phyloP scores from a whole-genome alignment of 1,140 invertebrate species.

The Neodiprion fabricii region DNA sequence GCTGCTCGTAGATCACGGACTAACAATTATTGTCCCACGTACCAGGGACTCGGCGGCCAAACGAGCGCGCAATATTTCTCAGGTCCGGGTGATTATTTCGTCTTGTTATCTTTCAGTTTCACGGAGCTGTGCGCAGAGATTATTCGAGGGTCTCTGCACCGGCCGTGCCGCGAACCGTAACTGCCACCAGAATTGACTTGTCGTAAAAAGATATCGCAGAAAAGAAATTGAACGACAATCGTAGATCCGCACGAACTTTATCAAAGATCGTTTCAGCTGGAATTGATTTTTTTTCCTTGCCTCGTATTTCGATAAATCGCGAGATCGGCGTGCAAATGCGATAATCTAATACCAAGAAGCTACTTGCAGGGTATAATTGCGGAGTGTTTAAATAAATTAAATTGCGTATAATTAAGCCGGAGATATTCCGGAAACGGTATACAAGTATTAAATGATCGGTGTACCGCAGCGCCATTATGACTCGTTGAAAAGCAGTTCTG shows the following conservation, averaged over 20 bases:
- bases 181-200: not conserved
- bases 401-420: not conserved
- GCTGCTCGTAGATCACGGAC: not conserved
- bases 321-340: not conserved
- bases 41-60: not conserved
- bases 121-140: constrained; percentile 1
- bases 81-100: not conserved
- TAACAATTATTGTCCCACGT: not conserved
- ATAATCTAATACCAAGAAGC: not conserved
- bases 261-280: too few relatives aligned
- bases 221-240: too few relatives aligned
- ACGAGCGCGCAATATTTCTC: not conserved
- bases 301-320: too few relatives aligned
- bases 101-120: constrained; percentile 3
- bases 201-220: too few relatives aligned
- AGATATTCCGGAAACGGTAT: constrained; percentile 15
- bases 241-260: not conserved
- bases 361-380: not conserved
- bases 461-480: constrained; percentile 41
- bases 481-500: constrained; percentile 41
- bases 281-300: too few relatives aligned
- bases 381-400: not conserved
- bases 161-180: not conserved
- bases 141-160: not conserved
- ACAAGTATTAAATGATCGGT: constrained; percentile 37